phyloP scores from a whole-genome alignment of 2,113 vertebrate species.

The Globicephala melas region DNA sequence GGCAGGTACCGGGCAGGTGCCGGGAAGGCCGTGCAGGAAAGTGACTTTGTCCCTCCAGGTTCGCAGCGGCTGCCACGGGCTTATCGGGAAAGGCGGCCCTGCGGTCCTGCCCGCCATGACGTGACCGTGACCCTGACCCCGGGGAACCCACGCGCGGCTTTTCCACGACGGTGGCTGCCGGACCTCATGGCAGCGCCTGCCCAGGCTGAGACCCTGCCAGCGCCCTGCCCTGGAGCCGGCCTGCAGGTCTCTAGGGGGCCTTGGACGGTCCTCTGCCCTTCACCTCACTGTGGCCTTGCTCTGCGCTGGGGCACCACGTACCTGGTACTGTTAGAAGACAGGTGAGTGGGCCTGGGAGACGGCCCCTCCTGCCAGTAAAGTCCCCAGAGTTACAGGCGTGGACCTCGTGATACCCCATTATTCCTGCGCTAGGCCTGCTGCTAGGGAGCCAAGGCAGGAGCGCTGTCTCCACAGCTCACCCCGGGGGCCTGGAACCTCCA shows the following conservation, averaged over 20 bases:
- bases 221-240: no score
- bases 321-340: background rate
- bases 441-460: background rate
- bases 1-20: background rate
- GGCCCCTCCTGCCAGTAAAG: slow-evolving; percentile 30
- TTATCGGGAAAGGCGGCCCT: background rate
- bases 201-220: background rate
- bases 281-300: background rate
- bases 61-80: background rate
- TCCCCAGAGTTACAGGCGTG: background rate
- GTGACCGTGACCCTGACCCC: background rate
- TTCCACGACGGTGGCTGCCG: accelerated
- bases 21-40: background rate
- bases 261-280: background rate
- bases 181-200: background rate
- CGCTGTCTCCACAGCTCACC: accelerated
- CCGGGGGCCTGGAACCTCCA: background rate
- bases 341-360: background rate
- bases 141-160: accelerated
- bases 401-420: slow-evolving; percentile 52
- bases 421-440: background rate
- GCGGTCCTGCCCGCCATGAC: background rate
- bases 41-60: background rate
- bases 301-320: background rate
- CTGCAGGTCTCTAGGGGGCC: background rate